Conservation (phyloP, 2,113 vertebrate species). For the Caranx melampygus region DNA sequence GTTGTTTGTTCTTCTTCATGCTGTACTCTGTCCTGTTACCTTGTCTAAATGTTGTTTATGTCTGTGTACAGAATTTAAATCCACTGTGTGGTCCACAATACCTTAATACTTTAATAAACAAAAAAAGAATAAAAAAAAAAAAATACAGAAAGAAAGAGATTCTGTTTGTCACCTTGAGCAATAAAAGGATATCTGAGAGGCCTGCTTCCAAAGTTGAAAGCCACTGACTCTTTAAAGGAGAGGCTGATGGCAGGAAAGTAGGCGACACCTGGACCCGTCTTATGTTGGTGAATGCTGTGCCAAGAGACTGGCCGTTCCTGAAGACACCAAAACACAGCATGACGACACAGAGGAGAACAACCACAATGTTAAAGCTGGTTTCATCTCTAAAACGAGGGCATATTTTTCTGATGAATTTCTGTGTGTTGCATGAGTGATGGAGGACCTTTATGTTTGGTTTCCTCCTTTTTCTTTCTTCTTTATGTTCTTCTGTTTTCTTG, state of each 20-base stretch:
- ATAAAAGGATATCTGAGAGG: slow-evolving; percentile 96
- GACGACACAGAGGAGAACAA: neutral
- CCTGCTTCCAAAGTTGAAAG: slow-evolving; percentile 97
- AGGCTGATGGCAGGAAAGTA: slow-evolving; percentile 99
- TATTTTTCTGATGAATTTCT: too few relatives aligned
- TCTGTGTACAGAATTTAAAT: too few relatives aligned
- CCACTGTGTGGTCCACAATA: neutral
- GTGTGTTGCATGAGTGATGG: too few relatives aligned
- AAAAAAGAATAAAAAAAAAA: neutral
- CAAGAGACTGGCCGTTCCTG: slow-evolving; percentile 95
- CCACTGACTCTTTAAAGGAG: slow-evolving; percentile 98
- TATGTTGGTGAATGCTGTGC: slow-evolving; percentile 92
- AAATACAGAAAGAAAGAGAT: neutral
- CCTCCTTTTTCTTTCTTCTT: too few relatives aligned
- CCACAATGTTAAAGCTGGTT: too few relatives aligned
- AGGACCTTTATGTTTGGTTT: too few relatives aligned
- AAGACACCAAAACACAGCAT: slow-evolving; percentile 22
- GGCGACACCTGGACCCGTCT: slow-evolving; percentile 91
- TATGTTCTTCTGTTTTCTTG: too few relatives aligned
- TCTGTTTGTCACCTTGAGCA: neutral
- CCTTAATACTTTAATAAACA: too few relatives aligned
- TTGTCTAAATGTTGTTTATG: too few relatives aligned
- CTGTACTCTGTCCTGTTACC: too few relatives aligned
- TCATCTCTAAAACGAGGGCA: too few relatives aligned
- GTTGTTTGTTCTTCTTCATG: too few relatives aligned